These are phyloP conservation scores for Callionymus lyra DNA, from an alignment of 2,113 vertebrate genomes.

Conservation along the genomic window DNA sequence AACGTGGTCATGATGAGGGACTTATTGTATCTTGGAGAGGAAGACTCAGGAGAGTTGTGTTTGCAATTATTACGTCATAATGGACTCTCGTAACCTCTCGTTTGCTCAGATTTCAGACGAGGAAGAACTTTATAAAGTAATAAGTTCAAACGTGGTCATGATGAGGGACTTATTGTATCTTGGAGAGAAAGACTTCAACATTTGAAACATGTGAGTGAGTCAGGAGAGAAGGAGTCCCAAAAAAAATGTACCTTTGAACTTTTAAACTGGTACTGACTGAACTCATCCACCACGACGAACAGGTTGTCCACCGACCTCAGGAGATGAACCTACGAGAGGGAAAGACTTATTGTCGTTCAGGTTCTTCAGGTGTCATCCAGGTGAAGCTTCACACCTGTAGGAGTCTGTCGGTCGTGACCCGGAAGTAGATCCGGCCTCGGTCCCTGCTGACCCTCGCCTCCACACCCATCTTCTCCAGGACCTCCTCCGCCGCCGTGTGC, in stretches of 20 bases:
- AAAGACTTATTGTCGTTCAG: background rate
- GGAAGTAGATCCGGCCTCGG: conserved; percentile 90
- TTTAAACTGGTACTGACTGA: conserved; percentile 82
- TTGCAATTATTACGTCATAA: too few species aligned
- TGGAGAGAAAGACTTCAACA: too few species aligned
- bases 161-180: too few species aligned
- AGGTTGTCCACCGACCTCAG: conserved; percentile 91
- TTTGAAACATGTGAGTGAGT: too few species aligned
- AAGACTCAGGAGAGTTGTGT: too few species aligned
- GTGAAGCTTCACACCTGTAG: conserved; percentile 65
- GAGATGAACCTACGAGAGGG: conserved; percentile 73
- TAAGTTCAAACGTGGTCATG: too few species aligned
- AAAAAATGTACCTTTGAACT: conserved; percentile 77
- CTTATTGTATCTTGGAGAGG: too few species aligned
- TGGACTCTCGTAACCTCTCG: too few species aligned
- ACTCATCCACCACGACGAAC: conserved; percentile 87
- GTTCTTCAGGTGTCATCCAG: background rate
- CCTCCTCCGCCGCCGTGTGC: conserved; percentile 83
- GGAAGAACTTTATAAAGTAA: too few species aligned
- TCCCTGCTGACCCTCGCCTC: conserved; percentile 79
- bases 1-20: too few species aligned
- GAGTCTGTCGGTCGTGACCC: conserved; percentile 73
- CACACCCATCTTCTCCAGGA: conserved; percentile 83
- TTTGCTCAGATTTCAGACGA: too few species aligned
- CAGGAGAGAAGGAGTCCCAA: too few species aligned